A percentile compares a stretch with the other conserved stretches of the same genome.
These are phyloP conservation scores for Bombus turneri DNA, from an alignment of 1,140 invertebrate genomes.

Conservation along the genomic window DNA sequence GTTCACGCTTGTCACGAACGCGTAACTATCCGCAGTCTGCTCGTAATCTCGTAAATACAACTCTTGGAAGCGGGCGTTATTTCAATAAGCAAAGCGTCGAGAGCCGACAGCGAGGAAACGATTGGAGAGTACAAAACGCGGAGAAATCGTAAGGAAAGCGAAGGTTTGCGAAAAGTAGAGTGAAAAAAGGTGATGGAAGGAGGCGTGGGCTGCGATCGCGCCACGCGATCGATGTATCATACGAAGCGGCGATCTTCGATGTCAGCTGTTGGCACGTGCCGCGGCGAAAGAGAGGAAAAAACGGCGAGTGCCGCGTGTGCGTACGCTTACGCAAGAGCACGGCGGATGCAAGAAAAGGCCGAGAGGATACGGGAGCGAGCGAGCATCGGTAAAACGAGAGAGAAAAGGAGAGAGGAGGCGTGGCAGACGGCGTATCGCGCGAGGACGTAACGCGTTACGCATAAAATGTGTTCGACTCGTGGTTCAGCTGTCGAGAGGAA, in stretches of 20 bases:
- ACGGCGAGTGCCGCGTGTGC: slow-evolving; percentile 9
- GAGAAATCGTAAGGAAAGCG: not conserved
- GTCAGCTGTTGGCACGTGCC: slow-evolving; percentile 52
- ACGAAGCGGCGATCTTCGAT: slow-evolving; percentile 9
- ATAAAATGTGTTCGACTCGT: slow-evolving; percentile 17
- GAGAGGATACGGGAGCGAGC: not conserved
- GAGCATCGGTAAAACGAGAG: not conserved
- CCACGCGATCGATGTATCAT: slow-evolving; percentile 25
- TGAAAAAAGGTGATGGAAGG: not conserved
- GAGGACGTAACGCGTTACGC: slow-evolving; percentile 37
- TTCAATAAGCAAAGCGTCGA: too few species aligned
- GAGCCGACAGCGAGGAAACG: too few species aligned
- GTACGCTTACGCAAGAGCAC: slow-evolving; percentile 37
- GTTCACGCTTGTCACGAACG: too few species aligned
- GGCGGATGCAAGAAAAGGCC: slow-evolving; percentile 30
- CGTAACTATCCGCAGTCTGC: too few species aligned
- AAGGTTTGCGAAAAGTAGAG: not conserved
- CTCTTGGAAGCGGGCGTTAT: too few species aligned
- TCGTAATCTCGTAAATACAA: too few species aligned
- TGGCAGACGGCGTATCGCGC: slow-evolving; percentile 36
- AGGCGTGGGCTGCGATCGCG: not conserved
- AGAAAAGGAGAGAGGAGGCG: slow-evolving; percentile 17
- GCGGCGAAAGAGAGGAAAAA: slow-evolving; percentile 9
- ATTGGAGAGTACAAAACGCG: too few species aligned
- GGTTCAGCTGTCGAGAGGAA: slow-evolving; percentile 1